A percentile compares a stretch with the other conserved stretches of the same genome.
Evolutionary conservation across 2,888 invertebrate genomes (phyloP).

Genomic region (Cantharis rufa): DNA sequence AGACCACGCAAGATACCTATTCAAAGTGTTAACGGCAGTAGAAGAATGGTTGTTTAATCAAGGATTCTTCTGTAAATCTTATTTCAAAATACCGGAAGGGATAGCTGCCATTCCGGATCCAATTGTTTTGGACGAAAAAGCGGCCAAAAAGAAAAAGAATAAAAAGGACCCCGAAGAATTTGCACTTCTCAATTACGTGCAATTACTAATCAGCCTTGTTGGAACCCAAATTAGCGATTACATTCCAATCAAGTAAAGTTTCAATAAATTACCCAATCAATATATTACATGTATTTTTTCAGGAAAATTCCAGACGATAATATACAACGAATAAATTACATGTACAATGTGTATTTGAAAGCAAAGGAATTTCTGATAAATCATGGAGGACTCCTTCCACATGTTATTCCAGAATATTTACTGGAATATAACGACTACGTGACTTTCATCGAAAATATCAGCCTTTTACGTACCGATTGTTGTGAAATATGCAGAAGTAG

Average conservation of each 20-base stretch:
- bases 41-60: constrained; percentile 55
- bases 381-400: constrained; percentile 51
- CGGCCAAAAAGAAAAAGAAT: constrained; percentile 10
- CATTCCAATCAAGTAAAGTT: constrained; percentile 19
- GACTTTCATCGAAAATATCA: constrained; percentile 32
- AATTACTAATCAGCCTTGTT: constrained; percentile 44
- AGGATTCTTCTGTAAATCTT: constrained; percentile 42
- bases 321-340: constrained; percentile 38
- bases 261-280: neutral
- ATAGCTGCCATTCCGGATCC: constrained; percentile 31
- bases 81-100: constrained; percentile 44
- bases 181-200: constrained; percentile 41
- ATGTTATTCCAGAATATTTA: constrained; percentile 52
- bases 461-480: constrained; percentile 21
- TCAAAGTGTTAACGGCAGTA: constrained; percentile 38
- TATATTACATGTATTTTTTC: neutral
- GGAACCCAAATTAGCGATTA: constrained; percentile 38
- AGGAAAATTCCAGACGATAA: constrained; percentile 13
- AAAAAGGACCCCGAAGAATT: constrained; percentile 16
- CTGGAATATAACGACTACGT: constrained; percentile 53
- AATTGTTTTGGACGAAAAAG: constrained; percentile 14
- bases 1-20: constrained; percentile 41
- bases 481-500: neutral
- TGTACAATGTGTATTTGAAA: constrained; percentile 47
- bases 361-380: constrained; percentile 48